phyloP scores from a whole-genome alignment of 2,113 vertebrate genomes.

The Odocoileus hemionus region DNA sequence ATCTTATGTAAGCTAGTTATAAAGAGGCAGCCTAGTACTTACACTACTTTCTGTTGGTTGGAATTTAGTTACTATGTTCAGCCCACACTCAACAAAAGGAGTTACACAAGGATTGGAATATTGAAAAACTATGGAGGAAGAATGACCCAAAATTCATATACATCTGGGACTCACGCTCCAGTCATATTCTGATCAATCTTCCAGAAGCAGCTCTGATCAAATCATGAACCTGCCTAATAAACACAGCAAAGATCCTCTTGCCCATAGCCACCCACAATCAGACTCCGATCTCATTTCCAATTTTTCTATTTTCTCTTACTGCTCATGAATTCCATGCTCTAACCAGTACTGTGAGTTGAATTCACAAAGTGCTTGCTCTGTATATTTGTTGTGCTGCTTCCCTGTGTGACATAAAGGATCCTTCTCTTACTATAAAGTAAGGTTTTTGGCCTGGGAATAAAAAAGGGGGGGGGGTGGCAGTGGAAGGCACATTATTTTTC shows the following conservation, averaged over 20 bases:
- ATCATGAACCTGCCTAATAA: not conserved
- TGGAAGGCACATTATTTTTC: not conserved
- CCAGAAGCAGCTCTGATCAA: not conserved
- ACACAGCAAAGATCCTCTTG: not conserved
- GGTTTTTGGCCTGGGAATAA: not conserved
- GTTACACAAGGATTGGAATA: not conserved
- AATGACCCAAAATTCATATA: not conserved
- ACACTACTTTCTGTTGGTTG: not conserved
- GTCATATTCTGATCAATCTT: not conserved
- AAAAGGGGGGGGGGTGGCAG: accelerated
- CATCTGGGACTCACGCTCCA: not conserved
- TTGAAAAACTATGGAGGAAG: not conserved
- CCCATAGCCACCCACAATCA: not conserved
- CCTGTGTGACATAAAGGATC: not conserved
- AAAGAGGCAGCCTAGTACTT: not conserved
- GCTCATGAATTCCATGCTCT: not conserved
- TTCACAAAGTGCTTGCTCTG: not conserved
- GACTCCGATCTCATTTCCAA: not conserved
- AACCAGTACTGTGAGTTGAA: not conserved
- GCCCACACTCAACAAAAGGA: not conserved
- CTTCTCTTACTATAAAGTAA: not conserved
- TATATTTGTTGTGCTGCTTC: not conserved
- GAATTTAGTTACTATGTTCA: not conserved
- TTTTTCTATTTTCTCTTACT: not conserved
- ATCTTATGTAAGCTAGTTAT: not conserved